These are phyloP conservation scores for Poecilia picta DNA, from an alignment of 2,797 vertebrate genomes.

Conservation along the genomic window DNA sequence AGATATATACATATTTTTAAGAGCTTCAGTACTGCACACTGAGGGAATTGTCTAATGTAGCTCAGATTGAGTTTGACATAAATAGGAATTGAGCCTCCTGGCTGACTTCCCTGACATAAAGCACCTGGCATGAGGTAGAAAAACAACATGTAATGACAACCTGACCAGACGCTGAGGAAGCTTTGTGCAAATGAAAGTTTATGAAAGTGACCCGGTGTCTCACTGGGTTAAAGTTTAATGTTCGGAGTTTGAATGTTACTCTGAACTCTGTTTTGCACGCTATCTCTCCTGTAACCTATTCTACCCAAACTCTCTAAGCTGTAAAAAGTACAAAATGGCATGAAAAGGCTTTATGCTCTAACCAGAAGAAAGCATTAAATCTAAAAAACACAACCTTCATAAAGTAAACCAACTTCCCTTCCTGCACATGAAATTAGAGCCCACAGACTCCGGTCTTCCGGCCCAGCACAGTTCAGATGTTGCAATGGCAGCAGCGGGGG, in stretches of 20 bases:
- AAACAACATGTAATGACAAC: neutral
- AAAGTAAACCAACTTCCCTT: conserved; percentile 17
- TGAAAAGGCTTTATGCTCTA: neutral
- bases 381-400: neutral
- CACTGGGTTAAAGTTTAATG: conserved; percentile 25
- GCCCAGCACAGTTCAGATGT: conserved; percentile 72
- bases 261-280: conserved; percentile 16
- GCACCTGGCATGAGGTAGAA: neutral
- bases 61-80: neutral
- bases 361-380: neutral
- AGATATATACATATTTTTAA: neutral
- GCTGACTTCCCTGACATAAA: neutral
- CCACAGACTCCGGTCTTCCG: conserved; percentile 60
- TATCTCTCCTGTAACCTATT: neutral
- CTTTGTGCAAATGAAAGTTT: conserved; percentile 24
- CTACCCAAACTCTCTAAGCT: conserved; percentile 4
- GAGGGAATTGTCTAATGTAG: neutral
- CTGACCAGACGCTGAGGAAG: neutral
- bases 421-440: conserved; percentile 45
- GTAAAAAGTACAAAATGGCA: neutral
- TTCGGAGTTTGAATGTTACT: conserved; percentile 22
- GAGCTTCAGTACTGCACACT: neutral
- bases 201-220: conserved; percentile 26
- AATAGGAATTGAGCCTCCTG: neutral
- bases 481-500: conserved; percentile 71